Base-by-base conservation (phyloP, 1,140 invertebrate genomes). In the Teleogryllus occipitalis region DNA sequence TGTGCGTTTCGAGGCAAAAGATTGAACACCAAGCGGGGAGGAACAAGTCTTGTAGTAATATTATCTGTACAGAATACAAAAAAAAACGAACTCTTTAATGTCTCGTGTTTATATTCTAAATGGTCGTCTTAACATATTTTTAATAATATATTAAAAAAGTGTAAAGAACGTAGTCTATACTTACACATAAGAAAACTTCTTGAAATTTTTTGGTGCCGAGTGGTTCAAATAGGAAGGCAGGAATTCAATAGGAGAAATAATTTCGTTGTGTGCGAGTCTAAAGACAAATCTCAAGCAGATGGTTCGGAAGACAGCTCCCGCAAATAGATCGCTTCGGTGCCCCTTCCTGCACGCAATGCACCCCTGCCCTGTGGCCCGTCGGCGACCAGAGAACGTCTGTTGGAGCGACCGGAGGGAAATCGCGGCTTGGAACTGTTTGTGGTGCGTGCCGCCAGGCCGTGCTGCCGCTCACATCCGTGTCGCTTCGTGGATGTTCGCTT, bases 81-180 rank as follows among this genome's bases (percentile, higher is more conserved):
- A 39, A n/a, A 65, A 65, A 65, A 65, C 18, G 10, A 18, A 65
- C 54, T 65, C 54, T 14, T 14, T 18, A 65, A 18, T 65, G 54
- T 65, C 10, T 65, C 54, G 54, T 65, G 54, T 65, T 65, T 65
- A 65, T 65, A 65, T 65, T 65, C 54, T 65, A 65, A 65, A 65
- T 65, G 54, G 54, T 65, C 54, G 54, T 65, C 54, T 65, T 65
- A 65, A 65, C 54, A 65, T 65, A 65, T 65, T 65, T 65, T 65
- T 65, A 65, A 14, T 65, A 65, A 39, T 39, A 39, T 39, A 39
- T 39, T n/a, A n/a, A 39, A 39, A 39, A 65, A 65, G 54, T 65
- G 54, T 10, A 65, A 65, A 65, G 27, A 2, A 65, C 54, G 54
- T 18, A 10, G 18, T 18, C 54, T 65, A 65, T 10, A 14, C 10